A percentile compares a stretch with the other conserved stretches of the same genome.
Conservation (phyloP, 2,888 invertebrate species). For the Desoria tigrina region DNA sequence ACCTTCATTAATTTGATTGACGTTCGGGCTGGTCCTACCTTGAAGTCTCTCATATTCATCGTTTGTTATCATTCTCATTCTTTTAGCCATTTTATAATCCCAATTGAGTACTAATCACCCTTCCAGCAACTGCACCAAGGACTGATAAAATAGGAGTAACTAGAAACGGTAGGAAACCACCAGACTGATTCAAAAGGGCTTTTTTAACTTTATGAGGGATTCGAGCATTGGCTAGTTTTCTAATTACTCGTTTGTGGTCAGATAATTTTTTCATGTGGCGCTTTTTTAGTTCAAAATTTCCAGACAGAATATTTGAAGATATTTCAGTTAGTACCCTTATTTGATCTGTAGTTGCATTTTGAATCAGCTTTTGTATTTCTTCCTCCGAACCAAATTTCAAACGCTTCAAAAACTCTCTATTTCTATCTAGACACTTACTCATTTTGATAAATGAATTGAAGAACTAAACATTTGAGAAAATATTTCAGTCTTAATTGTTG, state of each 20-base stretch:
- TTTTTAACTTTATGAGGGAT: constrained; percentile 10
- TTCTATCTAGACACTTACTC: constrained; percentile 19
- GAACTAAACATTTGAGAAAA: not conserved
- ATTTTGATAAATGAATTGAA: constrained; percentile 15
- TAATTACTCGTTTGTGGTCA: not conserved
- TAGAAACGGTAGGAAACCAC: constrained; percentile 12
- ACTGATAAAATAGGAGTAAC: constrained; percentile 25
- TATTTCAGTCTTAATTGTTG: constrained; percentile 16
- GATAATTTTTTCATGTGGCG: not conserved
- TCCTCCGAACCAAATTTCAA: not conserved
- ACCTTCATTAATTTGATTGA: too few species aligned
- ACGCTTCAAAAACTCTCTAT: constrained; percentile 17
- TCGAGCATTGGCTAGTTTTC: constrained; percentile 11
- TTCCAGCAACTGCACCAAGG: constrained; percentile 24
- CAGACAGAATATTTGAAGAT: not conserved
- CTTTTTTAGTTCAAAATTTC: not conserved
- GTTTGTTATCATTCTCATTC: constrained; percentile 34
- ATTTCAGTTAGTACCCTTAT: constrained; percentile 21
- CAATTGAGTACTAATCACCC: constrained; percentile 6
- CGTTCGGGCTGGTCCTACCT: not conserved
- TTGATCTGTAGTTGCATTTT: constrained; percentile 21
- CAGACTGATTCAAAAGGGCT: constrained; percentile 4
- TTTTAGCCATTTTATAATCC: constrained; percentile 31
- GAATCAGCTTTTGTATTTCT: constrained; percentile 8
- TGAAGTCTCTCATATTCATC: not conserved